Conservation (phyloP, 2,888 invertebrate genomes). For the Microplitis deprimator region DNA sequence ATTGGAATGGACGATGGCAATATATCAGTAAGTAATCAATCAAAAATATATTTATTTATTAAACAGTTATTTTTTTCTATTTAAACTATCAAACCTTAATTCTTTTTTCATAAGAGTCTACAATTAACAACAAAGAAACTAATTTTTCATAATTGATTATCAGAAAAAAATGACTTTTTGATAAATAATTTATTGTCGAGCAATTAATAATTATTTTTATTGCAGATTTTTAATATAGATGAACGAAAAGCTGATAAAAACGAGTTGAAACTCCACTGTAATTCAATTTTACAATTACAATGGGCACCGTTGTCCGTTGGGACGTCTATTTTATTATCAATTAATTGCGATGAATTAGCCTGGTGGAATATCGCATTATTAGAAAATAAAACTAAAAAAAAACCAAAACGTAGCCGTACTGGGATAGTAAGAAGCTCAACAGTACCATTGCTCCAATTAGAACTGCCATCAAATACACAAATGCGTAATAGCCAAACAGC, state of each 20-base stretch:
- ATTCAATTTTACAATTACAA: conserved; percentile 59
- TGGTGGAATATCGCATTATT: conserved; percentile 64
- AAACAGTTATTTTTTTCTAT: neutral
- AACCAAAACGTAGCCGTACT: conserved; percentile 56
- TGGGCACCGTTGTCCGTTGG: conserved; percentile 61
- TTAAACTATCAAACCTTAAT: neutral
- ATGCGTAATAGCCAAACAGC: conserved; percentile 51
- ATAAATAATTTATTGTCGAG: too few species aligned
- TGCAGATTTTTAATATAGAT: conserved; percentile 60
- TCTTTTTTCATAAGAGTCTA: too few species aligned
- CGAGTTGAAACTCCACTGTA: conserved; percentile 57
- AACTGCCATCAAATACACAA: conserved; percentile 48
- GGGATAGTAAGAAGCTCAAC: conserved; percentile 58
- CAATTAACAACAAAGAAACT: too few species aligned
- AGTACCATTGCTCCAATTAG: conserved; percentile 48
- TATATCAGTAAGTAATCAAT: conserved; percentile 74
- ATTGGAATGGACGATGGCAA: conserved; percentile 77
- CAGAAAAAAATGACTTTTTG: too few species aligned
- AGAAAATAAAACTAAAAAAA: conserved; percentile 39
- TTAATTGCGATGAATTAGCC: conserved; percentile 62
- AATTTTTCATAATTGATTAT: too few species aligned
- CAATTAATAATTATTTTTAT: conserved; percentile 21
- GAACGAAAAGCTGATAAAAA: conserved; percentile 49
- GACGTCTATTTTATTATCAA: conserved; percentile 61
- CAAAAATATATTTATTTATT: neutral